These are phyloP conservation scores for Pterobdella sp. DNA, from an alignment of 2,888 invertebrate genomes.

Conservation along the genomic window DNA sequence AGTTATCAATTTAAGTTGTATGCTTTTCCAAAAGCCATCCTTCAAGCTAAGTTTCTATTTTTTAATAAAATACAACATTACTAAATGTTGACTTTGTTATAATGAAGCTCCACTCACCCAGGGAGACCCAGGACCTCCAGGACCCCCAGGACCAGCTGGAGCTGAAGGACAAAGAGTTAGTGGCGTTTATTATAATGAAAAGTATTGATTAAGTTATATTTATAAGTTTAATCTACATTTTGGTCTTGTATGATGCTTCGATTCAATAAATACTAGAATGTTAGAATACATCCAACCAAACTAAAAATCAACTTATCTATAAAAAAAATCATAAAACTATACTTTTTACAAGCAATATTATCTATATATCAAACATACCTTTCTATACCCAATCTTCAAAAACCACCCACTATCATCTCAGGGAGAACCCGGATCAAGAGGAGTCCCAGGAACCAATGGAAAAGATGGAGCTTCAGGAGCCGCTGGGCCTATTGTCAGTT, in stretches of 20 bases:
- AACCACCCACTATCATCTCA: not conserved
- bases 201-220: no score
- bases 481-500: constrained; percentile 29
- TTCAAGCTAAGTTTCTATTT: not conserved
- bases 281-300: no score
- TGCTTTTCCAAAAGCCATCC: not conserved
- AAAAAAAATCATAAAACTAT: no score
- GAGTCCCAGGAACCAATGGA: constrained; percentile 30
- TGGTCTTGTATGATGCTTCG: no score
- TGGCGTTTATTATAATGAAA: no score
- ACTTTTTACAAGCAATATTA: not conserved
- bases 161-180: constrained; percentile 29
- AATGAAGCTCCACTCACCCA: constrained; percentile 33
- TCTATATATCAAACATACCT: not conserved
- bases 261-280: no score
- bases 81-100: not conserved
- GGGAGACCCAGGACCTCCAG: constrained; percentile 51
- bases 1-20: no score
- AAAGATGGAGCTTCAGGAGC: constrained; percentile 33
- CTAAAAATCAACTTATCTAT: no score
- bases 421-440: constrained; percentile 35
- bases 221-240: no score
- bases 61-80: not conserved
- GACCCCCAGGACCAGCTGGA: constrained; percentile 52
- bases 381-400: not conserved